Conservation (phyloP, 2,888 invertebrate genomes). For the Meiosimyza platycephala region DNA sequence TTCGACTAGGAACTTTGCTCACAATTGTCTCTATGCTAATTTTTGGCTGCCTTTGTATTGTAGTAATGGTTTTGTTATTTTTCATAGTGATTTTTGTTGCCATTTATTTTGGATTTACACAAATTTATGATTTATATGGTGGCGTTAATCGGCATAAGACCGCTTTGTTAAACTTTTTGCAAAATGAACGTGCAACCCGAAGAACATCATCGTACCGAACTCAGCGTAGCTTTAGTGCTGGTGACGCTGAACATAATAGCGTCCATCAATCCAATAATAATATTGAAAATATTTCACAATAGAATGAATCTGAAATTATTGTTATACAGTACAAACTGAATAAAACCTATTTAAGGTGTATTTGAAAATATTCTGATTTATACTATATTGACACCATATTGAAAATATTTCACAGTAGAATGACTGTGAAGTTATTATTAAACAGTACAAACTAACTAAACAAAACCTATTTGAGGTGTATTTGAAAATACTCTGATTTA, state of each 20-base stretch:
- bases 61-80: constrained; percentile 54
- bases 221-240: constrained; percentile 13
- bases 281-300: constrained; percentile 13
- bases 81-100: constrained; percentile 53
- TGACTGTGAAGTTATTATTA: too few relatives aligned
- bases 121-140: constrained; percentile 57
- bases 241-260: neutral
- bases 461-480: too few relatives aligned
- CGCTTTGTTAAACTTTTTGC: constrained; percentile 48
- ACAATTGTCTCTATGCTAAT: constrained; percentile 61
- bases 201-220: neutral
- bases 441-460: too few relatives aligned
- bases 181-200: constrained; percentile 40
- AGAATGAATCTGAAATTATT: neutral
- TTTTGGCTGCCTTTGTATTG: constrained; percentile 59
- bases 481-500: too few relatives aligned
- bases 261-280: neutral
- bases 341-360: neutral
- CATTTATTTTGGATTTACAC: constrained; percentile 62
- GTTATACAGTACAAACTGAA: neutral
- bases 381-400: too few relatives aligned
- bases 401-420: too few relatives aligned
- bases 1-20: constrained; percentile 58
- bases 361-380: too few relatives aligned
- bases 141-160: constrained; percentile 50